Conservation (phyloP, 2,797 vertebrate genomes). For the Anabacerthia variegaticeps region DNA sequence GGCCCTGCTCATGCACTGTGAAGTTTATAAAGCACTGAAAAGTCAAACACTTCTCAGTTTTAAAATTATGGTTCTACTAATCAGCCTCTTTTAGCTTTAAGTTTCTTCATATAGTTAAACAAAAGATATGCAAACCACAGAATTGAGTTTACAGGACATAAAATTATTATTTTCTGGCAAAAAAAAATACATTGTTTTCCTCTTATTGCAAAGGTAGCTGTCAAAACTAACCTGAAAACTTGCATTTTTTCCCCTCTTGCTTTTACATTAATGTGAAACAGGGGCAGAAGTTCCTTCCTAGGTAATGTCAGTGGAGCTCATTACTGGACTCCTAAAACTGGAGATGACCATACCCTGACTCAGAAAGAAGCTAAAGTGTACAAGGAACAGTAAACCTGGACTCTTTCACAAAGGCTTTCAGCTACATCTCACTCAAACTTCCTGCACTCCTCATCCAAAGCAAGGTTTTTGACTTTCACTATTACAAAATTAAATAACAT, state of each 20-base stretch:
- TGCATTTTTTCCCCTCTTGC: not conserved
- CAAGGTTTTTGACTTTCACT: not conserved
- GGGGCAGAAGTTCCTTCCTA: not conserved
- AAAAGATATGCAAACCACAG: not conserved
- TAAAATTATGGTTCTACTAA: conserved; percentile 15
- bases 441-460: not conserved
- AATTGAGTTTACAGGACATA: not conserved
- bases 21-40: conserved; percentile 40
- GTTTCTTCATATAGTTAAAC: not conserved
- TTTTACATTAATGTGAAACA: not conserved
- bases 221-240: not conserved
- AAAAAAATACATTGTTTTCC: not conserved
- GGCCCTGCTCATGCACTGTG: not conserved
- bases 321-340: not conserved
- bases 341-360: not conserved
- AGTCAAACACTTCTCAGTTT: conserved; percentile 35
- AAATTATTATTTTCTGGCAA: not conserved
- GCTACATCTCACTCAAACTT: not conserved
- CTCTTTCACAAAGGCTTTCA: not conserved
- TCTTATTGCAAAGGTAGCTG: not conserved
- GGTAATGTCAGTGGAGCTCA: not conserved
- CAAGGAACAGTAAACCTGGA: not conserved
- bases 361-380: not conserved
- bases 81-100: not conserved
- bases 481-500: not conserved